Evolutionary conservation across 2,888 invertebrate species (phyloP).

Genomic region (Plebejus argus): DNA sequence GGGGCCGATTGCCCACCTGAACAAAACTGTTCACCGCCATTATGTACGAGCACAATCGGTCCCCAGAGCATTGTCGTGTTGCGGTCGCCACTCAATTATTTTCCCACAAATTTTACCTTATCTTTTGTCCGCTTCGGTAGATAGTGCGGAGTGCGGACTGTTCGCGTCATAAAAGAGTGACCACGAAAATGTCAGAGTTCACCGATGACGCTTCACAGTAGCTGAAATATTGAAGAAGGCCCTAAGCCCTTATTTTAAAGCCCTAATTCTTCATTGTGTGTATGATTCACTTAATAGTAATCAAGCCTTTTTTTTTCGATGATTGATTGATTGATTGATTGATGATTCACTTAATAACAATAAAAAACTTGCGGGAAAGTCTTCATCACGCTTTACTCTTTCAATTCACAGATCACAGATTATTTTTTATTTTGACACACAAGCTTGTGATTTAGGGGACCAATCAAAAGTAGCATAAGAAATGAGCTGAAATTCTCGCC

Average conservation of each 20-base stretch:
- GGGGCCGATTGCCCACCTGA: slow-evolving; percentile 7
- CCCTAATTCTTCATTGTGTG: too few species aligned
- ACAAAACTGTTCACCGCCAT: background rate
- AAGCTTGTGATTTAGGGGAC: background rate
- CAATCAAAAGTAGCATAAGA: background rate
- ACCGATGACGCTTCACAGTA: background rate
- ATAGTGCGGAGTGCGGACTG: background rate
- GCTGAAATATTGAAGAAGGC: too few species aligned
- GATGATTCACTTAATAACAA: too few species aligned
- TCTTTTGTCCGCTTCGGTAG: background rate
- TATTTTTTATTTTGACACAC: background rate
- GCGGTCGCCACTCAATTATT: slow-evolving; percentile 17
- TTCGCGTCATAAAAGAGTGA: background rate
- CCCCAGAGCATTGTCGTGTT: background rate
- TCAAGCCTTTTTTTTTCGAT: too few species aligned
- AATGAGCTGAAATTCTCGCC: background rate
- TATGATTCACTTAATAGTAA: too few species aligned
- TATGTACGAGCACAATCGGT: background rate
- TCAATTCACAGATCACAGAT: too few species aligned
- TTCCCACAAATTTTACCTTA: slow-evolving; percentile 4
- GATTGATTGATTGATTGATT: too few species aligned
- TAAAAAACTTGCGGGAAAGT: too few species aligned
- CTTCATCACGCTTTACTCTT: too few species aligned
- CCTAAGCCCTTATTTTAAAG: too few species aligned
- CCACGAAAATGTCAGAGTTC: background rate